Conservation (phyloP, 2,888 invertebrate genomes). For the Epicampocera succincta region DNA sequence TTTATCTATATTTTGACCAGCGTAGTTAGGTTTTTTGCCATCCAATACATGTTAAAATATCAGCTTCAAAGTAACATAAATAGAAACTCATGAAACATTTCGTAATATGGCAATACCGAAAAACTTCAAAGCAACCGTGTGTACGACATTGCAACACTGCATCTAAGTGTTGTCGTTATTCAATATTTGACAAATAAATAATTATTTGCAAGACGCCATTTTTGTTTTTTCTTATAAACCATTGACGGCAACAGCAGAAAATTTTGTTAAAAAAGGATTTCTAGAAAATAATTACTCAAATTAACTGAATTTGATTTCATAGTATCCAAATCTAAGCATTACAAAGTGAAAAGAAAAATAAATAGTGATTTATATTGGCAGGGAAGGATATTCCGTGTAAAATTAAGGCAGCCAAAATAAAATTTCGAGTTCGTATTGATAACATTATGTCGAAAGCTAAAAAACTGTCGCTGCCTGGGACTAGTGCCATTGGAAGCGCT, state of each 20-base stretch:
- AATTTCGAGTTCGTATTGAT: conserved; percentile 78
- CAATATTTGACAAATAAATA: conserved; percentile 55
- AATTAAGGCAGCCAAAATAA: conserved; percentile 78
- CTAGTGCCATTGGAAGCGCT: conserved; percentile 46
- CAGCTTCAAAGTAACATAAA: too few relatives aligned
- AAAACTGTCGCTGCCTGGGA: conserved; percentile 77
- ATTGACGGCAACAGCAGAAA: conserved; percentile 68
- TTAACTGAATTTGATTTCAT: not conserved
- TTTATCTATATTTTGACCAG: too few relatives aligned
- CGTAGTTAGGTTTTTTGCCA: too few relatives aligned
- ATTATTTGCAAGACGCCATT: conserved; percentile 72
- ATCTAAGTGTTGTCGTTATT: conserved; percentile 1
- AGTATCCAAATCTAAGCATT: not conserved
- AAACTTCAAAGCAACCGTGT: conserved; percentile 9
- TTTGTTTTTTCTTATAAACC: conserved; percentile 72
- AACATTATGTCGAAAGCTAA: conserved; percentile 80
- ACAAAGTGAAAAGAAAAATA: conserved; percentile 11
- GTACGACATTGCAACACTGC: conserved; percentile 25
- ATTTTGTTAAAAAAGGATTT: conserved; percentile 52
- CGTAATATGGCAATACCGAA: too few relatives aligned
- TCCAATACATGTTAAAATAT: too few relatives aligned
- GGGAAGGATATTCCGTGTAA: conserved; percentile 35
- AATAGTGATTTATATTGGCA: conserved; percentile 11
- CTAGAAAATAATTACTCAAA: not conserved
- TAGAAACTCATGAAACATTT: too few relatives aligned